A percentile compares a stretch with the other conserved stretches of the same genome.
phyloP scores from a whole-genome alignment of 92 coral and sea anemone genomes.

The Actinostola sp. region DNA sequence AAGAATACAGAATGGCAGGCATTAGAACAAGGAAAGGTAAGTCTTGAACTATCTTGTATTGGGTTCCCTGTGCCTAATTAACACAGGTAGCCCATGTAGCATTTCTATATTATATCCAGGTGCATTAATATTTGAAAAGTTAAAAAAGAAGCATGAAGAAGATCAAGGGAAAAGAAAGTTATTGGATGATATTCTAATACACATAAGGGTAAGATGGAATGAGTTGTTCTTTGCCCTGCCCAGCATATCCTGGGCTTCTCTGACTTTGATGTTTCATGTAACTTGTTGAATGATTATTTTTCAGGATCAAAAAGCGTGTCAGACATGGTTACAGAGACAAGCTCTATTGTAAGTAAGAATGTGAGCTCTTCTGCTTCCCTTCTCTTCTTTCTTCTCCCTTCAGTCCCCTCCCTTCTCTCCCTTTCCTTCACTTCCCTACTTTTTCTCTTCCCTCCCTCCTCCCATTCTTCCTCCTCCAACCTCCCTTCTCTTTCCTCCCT shows the following conservation, averaged over 20 bases:
- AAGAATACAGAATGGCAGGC: slow-evolving; percentile 93
- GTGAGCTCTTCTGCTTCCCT: too few species aligned
- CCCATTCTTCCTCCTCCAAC: not conserved
- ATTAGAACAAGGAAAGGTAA: slow-evolving; percentile 74
- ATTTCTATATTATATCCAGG: slow-evolving; percentile 34
- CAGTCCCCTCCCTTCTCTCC: not conserved
- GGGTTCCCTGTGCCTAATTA: not conserved
- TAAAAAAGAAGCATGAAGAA: slow-evolving; percentile 71
- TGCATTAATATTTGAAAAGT: slow-evolving; percentile 71
- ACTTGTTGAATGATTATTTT: not conserved
- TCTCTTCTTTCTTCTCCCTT: not conserved
- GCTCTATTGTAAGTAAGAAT: slow-evolving; percentile 67
- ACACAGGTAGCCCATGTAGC: not conserved
- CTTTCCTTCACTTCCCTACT: not conserved
- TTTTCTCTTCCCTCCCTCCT: not conserved
- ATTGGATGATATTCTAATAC: slow-evolving; percentile 71
- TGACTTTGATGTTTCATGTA: not conserved
- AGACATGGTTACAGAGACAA: slow-evolving; percentile 94
- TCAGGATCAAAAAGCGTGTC: slow-evolving; percentile 94
- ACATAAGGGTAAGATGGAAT: slow-evolving; percentile 59
- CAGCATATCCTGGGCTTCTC: too few species aligned
- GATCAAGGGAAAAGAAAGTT: slow-evolving; percentile 62
- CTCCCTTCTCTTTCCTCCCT: not conserved
- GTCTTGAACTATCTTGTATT: not conserved
- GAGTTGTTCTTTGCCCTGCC: not conserved